phyloP scores from a whole-genome alignment of 2,113 vertebrate species.

The Hydropotes inermis region DNA sequence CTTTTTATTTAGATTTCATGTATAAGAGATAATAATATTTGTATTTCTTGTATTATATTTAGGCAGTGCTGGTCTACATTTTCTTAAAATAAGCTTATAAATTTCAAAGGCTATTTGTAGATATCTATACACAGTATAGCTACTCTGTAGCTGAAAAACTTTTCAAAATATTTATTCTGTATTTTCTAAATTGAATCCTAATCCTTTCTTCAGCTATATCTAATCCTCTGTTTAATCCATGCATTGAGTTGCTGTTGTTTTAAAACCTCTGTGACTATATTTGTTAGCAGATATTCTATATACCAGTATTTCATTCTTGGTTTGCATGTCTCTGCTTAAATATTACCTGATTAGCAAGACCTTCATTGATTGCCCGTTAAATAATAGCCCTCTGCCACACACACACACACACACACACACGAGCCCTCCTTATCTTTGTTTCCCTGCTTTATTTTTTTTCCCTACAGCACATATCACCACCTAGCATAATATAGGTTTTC shows the following conservation, averaged over 20 bases:
- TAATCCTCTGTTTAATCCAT: slow-evolving; percentile 1
- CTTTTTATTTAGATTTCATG: not conserved
- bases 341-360: not conserved
- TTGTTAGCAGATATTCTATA: not conserved
- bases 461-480: not conserved
- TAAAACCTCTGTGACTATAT: not conserved
- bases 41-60: slow-evolving; percentile 1
- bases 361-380: not conserved
- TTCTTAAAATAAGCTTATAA: not conserved
- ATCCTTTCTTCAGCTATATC: not conserved
- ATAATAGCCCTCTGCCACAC: not conserved
- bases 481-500: not conserved
- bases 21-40: not conserved
- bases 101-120: not conserved
- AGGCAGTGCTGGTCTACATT: not conserved
- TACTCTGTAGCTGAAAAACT: not conserved
- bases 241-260: not conserved
- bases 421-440: not conserved
- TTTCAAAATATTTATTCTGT: slow-evolving; percentile 28
- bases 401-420: not conserved
- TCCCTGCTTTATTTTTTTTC: not conserved
- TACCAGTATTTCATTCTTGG: not conserved
- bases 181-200: slow-evolving; percentile 20
- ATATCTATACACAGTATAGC: not conserved
- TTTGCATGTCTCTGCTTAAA: not conserved